Conservation (phyloP, 2,113 vertebrate genomes). For the Lepus americanus region DNA sequence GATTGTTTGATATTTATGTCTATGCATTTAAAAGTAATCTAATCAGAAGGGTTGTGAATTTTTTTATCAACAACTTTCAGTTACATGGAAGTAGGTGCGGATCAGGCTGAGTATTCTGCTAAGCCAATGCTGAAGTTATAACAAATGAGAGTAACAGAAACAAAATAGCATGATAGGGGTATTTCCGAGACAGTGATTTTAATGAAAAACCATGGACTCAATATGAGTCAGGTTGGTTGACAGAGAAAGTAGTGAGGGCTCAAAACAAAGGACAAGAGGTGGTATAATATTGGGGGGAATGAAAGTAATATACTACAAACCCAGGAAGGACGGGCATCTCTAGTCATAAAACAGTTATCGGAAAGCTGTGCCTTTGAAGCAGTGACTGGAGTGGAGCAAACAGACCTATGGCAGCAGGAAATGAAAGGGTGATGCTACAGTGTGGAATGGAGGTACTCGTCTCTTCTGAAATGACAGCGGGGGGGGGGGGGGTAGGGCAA, state of each 20-base stretch:
- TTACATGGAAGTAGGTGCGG: background rate
- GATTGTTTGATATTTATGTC: background rate
- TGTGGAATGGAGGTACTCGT: background rate
- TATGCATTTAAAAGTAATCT: background rate
- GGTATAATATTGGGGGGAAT: background rate
- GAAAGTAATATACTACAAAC: background rate
- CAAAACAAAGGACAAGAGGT: background rate
- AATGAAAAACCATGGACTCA: background rate
- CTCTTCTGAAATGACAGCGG: background rate
- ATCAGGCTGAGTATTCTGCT: background rate
- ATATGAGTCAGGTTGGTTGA: background rate
- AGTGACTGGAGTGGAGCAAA: background rate
- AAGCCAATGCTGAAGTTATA: background rate
- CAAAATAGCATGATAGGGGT: background rate
- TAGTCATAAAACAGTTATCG: background rate
- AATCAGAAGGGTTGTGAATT: background rate
- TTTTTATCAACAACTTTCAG: background rate
- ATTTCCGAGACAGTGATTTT: background rate
- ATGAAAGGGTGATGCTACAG: background rate
- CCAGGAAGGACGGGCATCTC: background rate
- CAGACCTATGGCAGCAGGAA: rapidly evolving
- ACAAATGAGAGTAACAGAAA: background rate
- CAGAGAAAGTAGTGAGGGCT: background rate
- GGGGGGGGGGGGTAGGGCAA: background rate
- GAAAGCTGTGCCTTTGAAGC: background rate